These are phyloP conservation scores for Hystrix brachyura DNA, from an alignment of 2,113 vertebrate species.

Conservation along the genomic window DNA sequence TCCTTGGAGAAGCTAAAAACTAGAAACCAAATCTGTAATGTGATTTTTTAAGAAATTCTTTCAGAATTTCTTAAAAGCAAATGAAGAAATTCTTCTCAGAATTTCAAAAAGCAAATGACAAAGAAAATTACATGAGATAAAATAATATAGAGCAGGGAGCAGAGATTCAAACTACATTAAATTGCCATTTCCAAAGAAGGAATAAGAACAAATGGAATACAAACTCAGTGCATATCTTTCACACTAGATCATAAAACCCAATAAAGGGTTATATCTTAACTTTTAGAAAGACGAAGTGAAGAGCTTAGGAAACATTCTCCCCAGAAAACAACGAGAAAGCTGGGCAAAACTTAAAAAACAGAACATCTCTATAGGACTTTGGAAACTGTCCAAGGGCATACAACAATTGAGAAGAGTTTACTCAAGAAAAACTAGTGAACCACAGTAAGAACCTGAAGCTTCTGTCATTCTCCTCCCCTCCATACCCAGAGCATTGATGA, in stretches of 20 bases:
- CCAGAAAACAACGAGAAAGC: not conserved
- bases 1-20: not conserved
- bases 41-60: not conserved
- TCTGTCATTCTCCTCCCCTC: not conserved
- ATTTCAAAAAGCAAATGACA: conserved; percentile 1
- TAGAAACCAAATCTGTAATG: not conserved
- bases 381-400: not conserved
- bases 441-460: not conserved
- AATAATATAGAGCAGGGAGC: not conserved
- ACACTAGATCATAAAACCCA: not conserved
- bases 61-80: not conserved
- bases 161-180: not conserved
- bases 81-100: not conserved
- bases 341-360: not conserved
- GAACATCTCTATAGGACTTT: not conserved
- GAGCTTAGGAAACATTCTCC: not conserved
- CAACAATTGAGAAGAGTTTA: not conserved
- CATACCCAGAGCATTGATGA: too few species aligned
- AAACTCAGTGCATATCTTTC: not conserved
- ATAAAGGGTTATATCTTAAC: not conserved
- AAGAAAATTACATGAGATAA: conserved; percentile 15
- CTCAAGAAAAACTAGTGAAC: not conserved
- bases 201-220: not conserved
- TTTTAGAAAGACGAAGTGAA: not conserved
- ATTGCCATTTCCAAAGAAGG: not conserved